phyloP scores from a whole-genome alignment of 2,888 invertebrate genomes.

The Hymenopus coronatus region DNA sequence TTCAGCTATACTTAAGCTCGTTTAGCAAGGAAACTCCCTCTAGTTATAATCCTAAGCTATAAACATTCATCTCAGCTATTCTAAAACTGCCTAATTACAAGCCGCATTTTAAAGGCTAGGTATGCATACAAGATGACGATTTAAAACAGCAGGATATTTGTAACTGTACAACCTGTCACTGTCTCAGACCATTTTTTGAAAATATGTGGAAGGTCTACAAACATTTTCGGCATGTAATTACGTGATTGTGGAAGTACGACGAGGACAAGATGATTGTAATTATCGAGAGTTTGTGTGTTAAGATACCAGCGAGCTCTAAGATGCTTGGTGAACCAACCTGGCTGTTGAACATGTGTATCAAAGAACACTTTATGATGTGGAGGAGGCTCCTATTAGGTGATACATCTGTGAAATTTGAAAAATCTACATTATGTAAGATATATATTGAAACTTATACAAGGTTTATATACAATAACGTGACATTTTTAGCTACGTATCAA shows the following conservation, averaged over 20 bases:
- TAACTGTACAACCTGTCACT: not conserved
- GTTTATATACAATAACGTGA: too few relatives aligned
- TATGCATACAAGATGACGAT: not conserved
- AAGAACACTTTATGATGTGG: too few relatives aligned
- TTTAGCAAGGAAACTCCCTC: not conserved
- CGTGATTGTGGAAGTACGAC: not conserved
- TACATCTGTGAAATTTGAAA: too few relatives aligned
- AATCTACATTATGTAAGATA: too few relatives aligned
- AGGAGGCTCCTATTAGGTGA: too few relatives aligned
- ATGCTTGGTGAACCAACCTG: too few relatives aligned
- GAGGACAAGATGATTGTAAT: not conserved
- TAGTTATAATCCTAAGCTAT: not conserved
- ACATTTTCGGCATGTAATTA: not conserved
- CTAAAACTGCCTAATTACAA: not conserved
- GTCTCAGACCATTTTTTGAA: not conserved
- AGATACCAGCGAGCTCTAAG: too few relatives aligned
- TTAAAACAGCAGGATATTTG: not conserved
- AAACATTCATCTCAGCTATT: not conserved
- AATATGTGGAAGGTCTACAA: not conserved
- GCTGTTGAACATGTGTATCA: too few relatives aligned
- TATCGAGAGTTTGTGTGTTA: not conserved
- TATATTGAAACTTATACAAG: too few relatives aligned
- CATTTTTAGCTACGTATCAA: too few relatives aligned
- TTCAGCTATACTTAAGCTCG: not conserved
- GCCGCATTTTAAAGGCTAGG: not conserved